Base-by-base conservation (phyloP, 2,113 vertebrate genomes). In the Micromys minutus region DNA sequence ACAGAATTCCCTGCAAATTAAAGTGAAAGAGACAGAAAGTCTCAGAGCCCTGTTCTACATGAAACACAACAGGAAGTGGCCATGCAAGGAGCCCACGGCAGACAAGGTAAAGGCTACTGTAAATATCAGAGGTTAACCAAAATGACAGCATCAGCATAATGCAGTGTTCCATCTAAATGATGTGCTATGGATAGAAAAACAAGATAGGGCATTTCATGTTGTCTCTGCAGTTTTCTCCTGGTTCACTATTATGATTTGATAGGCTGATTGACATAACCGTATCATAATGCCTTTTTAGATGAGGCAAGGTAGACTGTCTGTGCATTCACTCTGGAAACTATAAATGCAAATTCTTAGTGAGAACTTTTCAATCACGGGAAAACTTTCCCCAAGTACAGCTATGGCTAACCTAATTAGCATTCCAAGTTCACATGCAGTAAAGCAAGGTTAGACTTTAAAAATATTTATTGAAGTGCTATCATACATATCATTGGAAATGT, bases 401-500 rank as follows among this genome's bases (percentile, higher is more conserved):
- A 65, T 29, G 11, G 72, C 71, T 89, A 95, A 93, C 72, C 57
- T 92, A 96, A 90, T 10, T 67, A 31, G 3, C 11, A n/a, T 50
- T 91, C 31, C 36, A 92, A 93, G 88, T 86, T 42, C 61, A 96
- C 94, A 90, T 91, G 86, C 7, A 91, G 9, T 22, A 4, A 85
- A 96, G 42, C 77, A 92, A 83, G 95, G 93, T 45, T 72, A 39
- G 71, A 92, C 74, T 55, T 67, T 63, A 79, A 96, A 85, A 90
- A 29, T 87, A 97, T 89, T 90, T 94, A n/a, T 29, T 31, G 5
- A 90, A 83, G 50, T 80, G 39, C 63, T 95, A 59, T 63, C 91
- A 94, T 95, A 91, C 95, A 86, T 55, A 83, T 91, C 83, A 88
- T 22, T 93, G 92, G 69, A 96, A 91, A 87, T 57, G 63, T 87